Percentiles rank a stretch among this genome's conserved stretches.
Evolutionary conservation across 2,113 vertebrate genomes (phyloP).

Genomic region (Charina bottae): DNA sequence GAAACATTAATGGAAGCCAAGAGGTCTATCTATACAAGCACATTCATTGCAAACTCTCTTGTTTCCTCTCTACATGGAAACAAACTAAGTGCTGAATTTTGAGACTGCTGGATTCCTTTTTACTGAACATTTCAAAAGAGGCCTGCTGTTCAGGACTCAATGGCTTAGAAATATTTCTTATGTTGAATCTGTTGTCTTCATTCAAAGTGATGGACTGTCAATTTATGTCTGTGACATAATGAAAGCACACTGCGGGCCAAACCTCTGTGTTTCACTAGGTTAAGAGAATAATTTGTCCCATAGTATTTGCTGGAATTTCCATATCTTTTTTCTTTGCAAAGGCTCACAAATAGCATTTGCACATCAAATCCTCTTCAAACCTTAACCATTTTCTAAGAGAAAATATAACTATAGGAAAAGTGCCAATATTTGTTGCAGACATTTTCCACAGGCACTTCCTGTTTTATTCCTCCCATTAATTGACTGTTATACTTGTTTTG

Average conservation of each 20-base stretch:
- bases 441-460: neutral
- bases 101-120: neutral
- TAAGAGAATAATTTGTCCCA: neutral
- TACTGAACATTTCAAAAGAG: constrained; percentile 22
- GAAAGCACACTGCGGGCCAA: constrained; percentile 6
- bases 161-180: constrained; percentile 14
- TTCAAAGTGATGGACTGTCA: neutral
- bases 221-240: neutral
- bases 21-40: neutral
- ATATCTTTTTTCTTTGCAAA: neutral
- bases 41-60: neutral
- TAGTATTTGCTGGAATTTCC: neutral
- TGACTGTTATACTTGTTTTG: neutral
- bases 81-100: constrained; percentile 1
- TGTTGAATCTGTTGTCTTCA: neutral
- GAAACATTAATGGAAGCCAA: neutral
- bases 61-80: neutral
- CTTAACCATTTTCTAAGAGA: neutral
- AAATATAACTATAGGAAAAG: neutral
- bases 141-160: neutral
- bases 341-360: neutral
- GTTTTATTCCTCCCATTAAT: neutral
- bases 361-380: neutral
- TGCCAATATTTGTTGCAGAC: neutral
- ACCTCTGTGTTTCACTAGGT: neutral